These are phyloP conservation scores for Sphyrna mokarran DNA, from an alignment of 2,113 vertebrate genomes.

Conservation along the genomic window DNA sequence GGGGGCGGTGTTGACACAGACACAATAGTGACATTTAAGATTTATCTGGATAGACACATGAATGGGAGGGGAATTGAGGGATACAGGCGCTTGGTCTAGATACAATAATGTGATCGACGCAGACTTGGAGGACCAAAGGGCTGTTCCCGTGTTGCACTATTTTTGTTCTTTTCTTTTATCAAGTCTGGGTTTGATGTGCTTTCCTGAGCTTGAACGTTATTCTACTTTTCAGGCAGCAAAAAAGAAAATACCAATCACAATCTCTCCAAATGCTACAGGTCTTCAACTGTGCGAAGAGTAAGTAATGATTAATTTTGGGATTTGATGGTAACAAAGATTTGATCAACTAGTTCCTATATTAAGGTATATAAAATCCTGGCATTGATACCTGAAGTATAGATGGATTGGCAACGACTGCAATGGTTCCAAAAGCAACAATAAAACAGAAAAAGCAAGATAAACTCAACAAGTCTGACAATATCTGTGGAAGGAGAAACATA, in stretches of 20 bases:
- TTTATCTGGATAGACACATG: too few relatives aligned
- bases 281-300: not conserved
- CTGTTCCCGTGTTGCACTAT: too few relatives aligned
- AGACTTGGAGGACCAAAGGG: too few relatives aligned
- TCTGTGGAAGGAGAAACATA: too few relatives aligned
- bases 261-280: not conserved
- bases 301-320: not conserved
- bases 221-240: not conserved
- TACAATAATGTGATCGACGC: too few relatives aligned
- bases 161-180: not conserved
- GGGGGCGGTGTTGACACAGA: too few relatives aligned
- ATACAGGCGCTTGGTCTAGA: too few relatives aligned
- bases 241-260: not conserved
- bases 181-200: not conserved
- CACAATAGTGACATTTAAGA: too few relatives aligned
- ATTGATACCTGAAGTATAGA: not conserved
- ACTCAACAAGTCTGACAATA: too few relatives aligned
- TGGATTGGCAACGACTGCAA: not conserved
- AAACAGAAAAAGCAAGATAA: too few relatives aligned
- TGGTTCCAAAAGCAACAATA: not conserved
- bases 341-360: not conserved
- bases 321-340: not conserved
- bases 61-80: too few relatives aligned
- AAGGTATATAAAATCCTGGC: not conserved
- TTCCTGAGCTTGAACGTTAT: not conserved